A percentile compares a stretch with the other conserved stretches of the same genome.
Conservation (phyloP, 2,888 invertebrate genomes). For the Sericinus montela region DNA sequence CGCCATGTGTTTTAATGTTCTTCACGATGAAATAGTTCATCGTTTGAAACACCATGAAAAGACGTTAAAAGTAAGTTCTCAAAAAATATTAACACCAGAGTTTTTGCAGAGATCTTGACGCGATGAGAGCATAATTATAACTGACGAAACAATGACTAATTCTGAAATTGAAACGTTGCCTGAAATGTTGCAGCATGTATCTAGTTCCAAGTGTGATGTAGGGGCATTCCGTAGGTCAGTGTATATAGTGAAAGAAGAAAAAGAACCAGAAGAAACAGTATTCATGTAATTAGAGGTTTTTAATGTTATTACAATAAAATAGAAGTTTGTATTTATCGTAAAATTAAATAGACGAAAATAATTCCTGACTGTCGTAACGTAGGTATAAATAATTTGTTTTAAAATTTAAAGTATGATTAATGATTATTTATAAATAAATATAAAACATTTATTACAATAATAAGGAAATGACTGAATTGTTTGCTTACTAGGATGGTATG, state of each 20-base stretch:
- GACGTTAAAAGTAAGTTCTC: conserved; percentile 52
- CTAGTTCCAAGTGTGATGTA: conserved; percentile 53
- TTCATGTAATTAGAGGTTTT: conserved; percentile 45
- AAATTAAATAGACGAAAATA: conserved; percentile 7
- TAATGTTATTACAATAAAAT: conserved; percentile 10
- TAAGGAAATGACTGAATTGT: conserved; percentile 20
- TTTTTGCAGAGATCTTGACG: conserved; percentile 72
- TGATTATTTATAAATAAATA: conserved; percentile 3
- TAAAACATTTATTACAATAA: conserved; percentile 14
- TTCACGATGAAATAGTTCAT: conserved; percentile 93
- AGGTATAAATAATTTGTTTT: background rate
- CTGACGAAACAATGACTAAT: conserved; percentile 62
- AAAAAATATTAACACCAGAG: conserved; percentile 65
- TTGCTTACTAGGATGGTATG: conserved; percentile 12
- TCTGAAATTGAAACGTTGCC: conserved; percentile 69
- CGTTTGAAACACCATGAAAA: conserved; percentile 83
- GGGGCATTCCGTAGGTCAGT: conserved; percentile 62
- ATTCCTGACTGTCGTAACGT: conserved; percentile 8
- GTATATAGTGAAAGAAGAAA: conserved; percentile 59
- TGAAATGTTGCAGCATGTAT: conserved; percentile 69
- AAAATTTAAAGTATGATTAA: background rate
- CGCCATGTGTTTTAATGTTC: conserved; percentile 94
- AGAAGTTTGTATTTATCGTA: conserved; percentile 12
- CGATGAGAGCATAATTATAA: conserved; percentile 61
- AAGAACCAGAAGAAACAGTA: conserved; percentile 58